Percentiles rank a stretch among this genome's conserved stretches.
These are phyloP conservation scores for Bufo gargarizans DNA, from an alignment of 2,113 vertebrate species.

Conservation along the genomic window DNA sequence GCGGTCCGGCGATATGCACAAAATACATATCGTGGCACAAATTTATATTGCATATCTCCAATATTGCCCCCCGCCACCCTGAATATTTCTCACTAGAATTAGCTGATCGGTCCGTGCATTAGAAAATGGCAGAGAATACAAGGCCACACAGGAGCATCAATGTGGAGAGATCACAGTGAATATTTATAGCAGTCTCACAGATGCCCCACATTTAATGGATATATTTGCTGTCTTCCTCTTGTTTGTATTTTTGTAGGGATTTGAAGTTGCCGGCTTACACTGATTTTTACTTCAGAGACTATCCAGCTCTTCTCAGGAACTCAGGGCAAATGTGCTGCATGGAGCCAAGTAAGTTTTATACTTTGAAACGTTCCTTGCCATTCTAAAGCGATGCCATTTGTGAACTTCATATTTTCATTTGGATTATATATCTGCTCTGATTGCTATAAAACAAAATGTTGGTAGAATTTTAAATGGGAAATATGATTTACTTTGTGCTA, in stretches of 20 bases:
- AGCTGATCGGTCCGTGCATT: neutral
- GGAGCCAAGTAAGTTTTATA: slow-evolving; percentile 81
- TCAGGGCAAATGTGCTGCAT: slow-evolving; percentile 82
- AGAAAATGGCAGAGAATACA: neutral
- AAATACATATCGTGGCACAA: too few species aligned
- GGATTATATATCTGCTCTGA: too few species aligned
- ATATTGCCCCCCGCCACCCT: too few species aligned
- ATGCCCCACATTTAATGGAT: neutral
- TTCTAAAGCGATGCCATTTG: too few species aligned
- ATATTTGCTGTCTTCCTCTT: neutral
- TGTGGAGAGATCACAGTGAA: neutral
- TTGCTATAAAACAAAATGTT: too few species aligned
- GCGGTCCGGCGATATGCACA: too few species aligned
- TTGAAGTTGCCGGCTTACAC: slow-evolving; percentile 87
- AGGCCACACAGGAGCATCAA: neutral
- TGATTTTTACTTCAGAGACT: slow-evolving; percentile 95
- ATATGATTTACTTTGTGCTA: too few species aligned
- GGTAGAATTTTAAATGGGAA: too few species aligned
- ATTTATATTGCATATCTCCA: too few species aligned
- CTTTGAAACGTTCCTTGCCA: neutral
- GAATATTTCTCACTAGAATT: too few species aligned
- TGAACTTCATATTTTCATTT: too few species aligned
- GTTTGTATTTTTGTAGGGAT: slow-evolving; percentile 76
- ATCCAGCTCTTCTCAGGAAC: slow-evolving; percentile 84
- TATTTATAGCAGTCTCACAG: neutral